These are phyloP conservation scores for Gymnosoma rotundatum DNA, from an alignment of 2,888 invertebrate species.

Conservation along the genomic window DNA sequence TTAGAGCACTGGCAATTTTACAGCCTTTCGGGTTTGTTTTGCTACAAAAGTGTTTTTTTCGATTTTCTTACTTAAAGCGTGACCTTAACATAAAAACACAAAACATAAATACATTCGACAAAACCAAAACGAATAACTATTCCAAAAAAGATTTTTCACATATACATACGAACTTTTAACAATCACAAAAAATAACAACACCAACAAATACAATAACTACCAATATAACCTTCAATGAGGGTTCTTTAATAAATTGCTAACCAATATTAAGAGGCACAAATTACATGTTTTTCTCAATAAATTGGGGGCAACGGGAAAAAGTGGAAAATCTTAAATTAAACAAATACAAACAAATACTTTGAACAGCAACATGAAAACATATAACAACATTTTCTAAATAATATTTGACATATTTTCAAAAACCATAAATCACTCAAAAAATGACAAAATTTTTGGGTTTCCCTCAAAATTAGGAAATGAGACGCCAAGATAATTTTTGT, in stretches of 20 bases:
- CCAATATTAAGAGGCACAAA: background rate
- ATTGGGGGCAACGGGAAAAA: slow-evolving; percentile 12
- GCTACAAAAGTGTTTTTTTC: no score
- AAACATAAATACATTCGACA: background rate
- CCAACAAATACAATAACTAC: background rate
- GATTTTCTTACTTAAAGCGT: background rate
- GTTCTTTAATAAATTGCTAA: background rate
- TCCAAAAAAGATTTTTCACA: background rate
- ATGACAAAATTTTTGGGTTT: slow-evolving; percentile 80
- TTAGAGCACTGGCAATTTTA: no score
- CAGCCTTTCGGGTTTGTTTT: no score
- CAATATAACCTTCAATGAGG: slow-evolving; percentile 6
- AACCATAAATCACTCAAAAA: slow-evolving; percentile 82
- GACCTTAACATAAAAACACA: background rate
- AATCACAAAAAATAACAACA: background rate
- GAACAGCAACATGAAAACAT: background rate
- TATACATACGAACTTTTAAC: slow-evolving; percentile 14
- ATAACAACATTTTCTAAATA: slow-evolving; percentile 34
- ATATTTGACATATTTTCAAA: slow-evolving; percentile 82
- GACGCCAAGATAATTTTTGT: slow-evolving; percentile 64
- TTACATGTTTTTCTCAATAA: background rate
- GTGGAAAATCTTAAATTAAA: slow-evolving; percentile 51
- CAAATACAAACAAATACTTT: slow-evolving; percentile 26
- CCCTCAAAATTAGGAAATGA: slow-evolving; percentile 82
- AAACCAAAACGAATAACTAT: background rate